Evolutionary conservation across 2,113 vertebrate genomes (phyloP).

Genomic region (Xenopus laevis): DNA sequence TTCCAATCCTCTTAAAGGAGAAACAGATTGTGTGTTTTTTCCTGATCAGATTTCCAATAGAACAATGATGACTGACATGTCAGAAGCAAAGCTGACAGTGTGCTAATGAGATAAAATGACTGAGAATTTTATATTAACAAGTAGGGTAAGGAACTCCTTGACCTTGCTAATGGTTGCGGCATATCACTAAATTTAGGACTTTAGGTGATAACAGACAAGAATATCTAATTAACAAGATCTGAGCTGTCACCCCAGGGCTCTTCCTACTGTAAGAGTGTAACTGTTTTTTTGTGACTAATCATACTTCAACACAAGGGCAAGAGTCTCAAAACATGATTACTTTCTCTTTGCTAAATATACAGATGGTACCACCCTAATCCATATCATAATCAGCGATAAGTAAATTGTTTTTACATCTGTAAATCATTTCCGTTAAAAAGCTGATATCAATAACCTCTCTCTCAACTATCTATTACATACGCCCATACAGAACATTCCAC

Average conservation of each 20-base stretch:
- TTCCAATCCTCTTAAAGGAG: no score
- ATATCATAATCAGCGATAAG: neutral
- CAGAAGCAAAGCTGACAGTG: constrained; percentile 66
- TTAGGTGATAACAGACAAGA: constrained; percentile 68
- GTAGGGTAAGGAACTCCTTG: constrained; percentile 65
- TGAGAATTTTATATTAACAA: constrained; percentile 73
- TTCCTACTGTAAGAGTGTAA: constrained; percentile 60
- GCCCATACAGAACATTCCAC: no score
- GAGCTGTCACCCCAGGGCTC: constrained; percentile 68
- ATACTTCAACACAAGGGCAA: neutral
- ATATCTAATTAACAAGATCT: constrained; percentile 75
- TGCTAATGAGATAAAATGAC: constrained; percentile 77
- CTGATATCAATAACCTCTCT: no score
- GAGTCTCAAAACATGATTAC: neutral
- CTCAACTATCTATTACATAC: no score
- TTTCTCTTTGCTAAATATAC: neutral
- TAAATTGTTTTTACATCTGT: no score
- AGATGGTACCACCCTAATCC: neutral
- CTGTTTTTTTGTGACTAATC: neutral
- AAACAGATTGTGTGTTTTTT: no score
- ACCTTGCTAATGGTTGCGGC: constrained; percentile 69
- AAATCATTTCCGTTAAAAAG: no score
- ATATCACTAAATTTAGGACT: constrained; percentile 67
- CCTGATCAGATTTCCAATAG: constrained; percentile 63
- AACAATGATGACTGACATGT: constrained; percentile 70